Percentiles rank a stretch among this genome's conserved stretches.
Conservation (phyloP, 2,888 invertebrate genomes). For the Anorthoa munda region DNA sequence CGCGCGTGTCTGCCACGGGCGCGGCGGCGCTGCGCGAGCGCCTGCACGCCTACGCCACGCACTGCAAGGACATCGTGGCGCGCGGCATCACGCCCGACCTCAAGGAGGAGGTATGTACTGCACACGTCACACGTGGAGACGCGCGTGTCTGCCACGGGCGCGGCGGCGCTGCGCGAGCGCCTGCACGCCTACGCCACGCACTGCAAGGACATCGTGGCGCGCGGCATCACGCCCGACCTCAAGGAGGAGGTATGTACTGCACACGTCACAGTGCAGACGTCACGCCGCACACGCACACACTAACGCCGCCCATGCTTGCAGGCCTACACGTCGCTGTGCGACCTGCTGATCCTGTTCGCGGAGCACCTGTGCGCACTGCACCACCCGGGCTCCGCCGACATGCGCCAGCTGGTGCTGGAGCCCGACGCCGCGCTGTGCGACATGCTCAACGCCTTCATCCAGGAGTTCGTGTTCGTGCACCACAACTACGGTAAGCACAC, state of each 20-base stretch:
- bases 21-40: constrained; percentile 9
- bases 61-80: constrained; percentile 79
- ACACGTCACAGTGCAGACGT: neutral
- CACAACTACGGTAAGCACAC: constrained; percentile 96
- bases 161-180: constrained; percentile 5
- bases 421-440: constrained; percentile 95
- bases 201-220: constrained; percentile 74
- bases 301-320: constrained; percentile 76
- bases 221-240: constrained; percentile 39
- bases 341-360: constrained; percentile 98
- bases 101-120: constrained; percentile 10
- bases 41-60: constrained; percentile 92
- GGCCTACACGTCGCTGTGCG: constrained; percentile 99
- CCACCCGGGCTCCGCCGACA: constrained; percentile 80
- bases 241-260: neutral
- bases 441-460: constrained; percentile 97
- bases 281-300: no score
- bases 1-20: neutral
- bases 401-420: constrained; percentile 93
- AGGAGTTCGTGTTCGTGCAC: constrained; percentile 97
- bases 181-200: constrained; percentile 92
- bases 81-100: constrained; percentile 40
- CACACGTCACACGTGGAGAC: neutral
- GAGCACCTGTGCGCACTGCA: constrained; percentile 92
- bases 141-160: neutral